Evolutionary conservation across 2,888 invertebrate genomes (phyloP).

Genomic region (Agriopis leucophaearia): DNA sequence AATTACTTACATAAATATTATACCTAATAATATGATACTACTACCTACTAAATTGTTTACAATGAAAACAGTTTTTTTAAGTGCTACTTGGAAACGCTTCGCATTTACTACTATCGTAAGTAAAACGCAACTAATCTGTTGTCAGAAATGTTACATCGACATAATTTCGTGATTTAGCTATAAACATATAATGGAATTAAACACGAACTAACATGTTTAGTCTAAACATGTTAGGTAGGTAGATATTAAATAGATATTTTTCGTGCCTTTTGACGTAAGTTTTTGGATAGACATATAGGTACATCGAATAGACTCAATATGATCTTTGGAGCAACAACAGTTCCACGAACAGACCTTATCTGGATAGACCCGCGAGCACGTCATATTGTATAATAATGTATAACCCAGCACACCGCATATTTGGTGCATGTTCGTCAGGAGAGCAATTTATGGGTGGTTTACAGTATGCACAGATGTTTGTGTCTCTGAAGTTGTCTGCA

Average conservation of each 20-base stretch:
- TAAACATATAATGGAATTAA: background rate
- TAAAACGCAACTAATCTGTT: conserved; percentile 24
- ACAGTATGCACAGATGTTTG: too few relatives aligned
- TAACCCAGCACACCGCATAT: too few relatives aligned
- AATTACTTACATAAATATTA: too few relatives aligned
- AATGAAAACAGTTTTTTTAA: background rate
- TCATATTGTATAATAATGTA: too few relatives aligned
- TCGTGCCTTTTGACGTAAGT: background rate
- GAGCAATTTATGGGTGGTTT: too few relatives aligned
- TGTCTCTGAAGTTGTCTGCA: too few relatives aligned
- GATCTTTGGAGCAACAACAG: background rate
- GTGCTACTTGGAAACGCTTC: conserved; percentile 13
- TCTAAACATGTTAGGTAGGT: background rate
- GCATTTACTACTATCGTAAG: conserved; percentile 6
- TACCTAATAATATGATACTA: too few relatives aligned
- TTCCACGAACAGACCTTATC: too few relatives aligned
- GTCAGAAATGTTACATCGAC: background rate
- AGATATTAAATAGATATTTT: background rate
- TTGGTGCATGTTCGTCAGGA: too few relatives aligned
- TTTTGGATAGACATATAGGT: background rate
- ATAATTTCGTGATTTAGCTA: background rate
- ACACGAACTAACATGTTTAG: background rate
- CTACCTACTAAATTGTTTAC: conserved; percentile 2
- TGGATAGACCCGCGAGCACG: too few relatives aligned
- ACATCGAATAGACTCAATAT: background rate